Evolutionary conservation across 2,888 invertebrate species (phyloP).

Genomic region (Drosophila fungiperda): DNA sequence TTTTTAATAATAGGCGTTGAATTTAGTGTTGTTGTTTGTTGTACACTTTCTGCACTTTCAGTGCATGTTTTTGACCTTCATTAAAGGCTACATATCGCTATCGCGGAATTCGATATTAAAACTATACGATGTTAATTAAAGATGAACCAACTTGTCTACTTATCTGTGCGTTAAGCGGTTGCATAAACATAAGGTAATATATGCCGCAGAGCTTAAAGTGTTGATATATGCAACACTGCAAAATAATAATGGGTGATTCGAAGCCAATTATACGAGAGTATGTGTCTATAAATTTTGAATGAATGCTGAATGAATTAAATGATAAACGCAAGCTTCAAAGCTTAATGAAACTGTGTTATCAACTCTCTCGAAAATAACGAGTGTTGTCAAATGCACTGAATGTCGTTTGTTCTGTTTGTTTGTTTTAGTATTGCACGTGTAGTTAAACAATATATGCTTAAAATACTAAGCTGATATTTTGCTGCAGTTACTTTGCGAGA

Average conservation of each 20-base stretch:
- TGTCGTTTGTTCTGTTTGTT: slow-evolving; percentile 52
- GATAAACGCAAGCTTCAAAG: slow-evolving; percentile 60
- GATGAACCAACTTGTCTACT: slow-evolving; percentile 61
- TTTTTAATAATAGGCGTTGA: slow-evolving; percentile 51
- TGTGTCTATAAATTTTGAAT: slow-evolving; percentile 33
- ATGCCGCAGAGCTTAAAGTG: slow-evolving; percentile 60
- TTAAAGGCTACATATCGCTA: slow-evolving; percentile 83
- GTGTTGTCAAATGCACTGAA: slow-evolving; percentile 56
- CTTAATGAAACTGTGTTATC: slow-evolving; percentile 47
- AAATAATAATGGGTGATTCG: slow-evolving; percentile 41
- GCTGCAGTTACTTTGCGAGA: slow-evolving; percentile 33
- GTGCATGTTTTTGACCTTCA: slow-evolving; percentile 42
- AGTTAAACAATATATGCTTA: slow-evolving; percentile 54
- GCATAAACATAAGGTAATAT: slow-evolving; percentile 37
- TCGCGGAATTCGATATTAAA: slow-evolving; percentile 78
- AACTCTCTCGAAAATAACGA: slow-evolving; percentile 34
- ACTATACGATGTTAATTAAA: slow-evolving; percentile 39
- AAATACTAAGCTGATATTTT: slow-evolving; percentile 40
- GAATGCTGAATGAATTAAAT: slow-evolving; percentile 48
- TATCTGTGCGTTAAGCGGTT: slow-evolving; percentile 67
- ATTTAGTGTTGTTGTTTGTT: slow-evolving; percentile 62
- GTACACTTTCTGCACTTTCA: slow-evolving; percentile 40
- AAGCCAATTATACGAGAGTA: slow-evolving; percentile 51
- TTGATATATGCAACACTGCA: slow-evolving; percentile 28
- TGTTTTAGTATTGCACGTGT: slow-evolving; percentile 29